Base-by-base conservation (phyloP, 2,113 vertebrate genomes). In the Stigmatopora argus region DNA sequence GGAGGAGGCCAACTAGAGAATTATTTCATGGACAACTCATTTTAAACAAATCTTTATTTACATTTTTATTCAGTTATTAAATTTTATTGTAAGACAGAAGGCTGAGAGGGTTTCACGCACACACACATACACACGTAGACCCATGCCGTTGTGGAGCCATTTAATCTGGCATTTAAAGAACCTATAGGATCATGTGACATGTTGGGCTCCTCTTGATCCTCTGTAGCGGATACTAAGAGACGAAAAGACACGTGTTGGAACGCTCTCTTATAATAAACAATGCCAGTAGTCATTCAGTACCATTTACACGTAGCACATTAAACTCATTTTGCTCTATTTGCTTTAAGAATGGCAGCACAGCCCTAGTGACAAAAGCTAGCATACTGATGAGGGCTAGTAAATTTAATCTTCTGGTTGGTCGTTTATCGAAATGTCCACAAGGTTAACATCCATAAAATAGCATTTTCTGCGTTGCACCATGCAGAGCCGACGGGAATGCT, bases 51-150 rank as follows among this genome's bases (percentile, higher is more conserved):
- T 95, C 95, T 96, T 96, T 97, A 97, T 97, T 96, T 98, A 96
- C 95, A 96, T 98, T 96, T 98, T 98, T 96, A 97, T 98, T 94
- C 93, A 94, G 93, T 96, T 96, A 96, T 96, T 96, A 97, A 94
- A 96, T 98, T 97, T 95, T 94, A 96, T 95, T 94, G 90, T 83
- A 88, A 71, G 62, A 67, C 78, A 68, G 79, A 69, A 15, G 89
- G 87, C 88, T 5, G 53, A 23, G 31, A 89, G 1, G 53, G 63
- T 38, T 15, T 48, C 64, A 21, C 38, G 14, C n/a, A 90, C 89
- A 89, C 88, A 78, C 80, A 49, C 64, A 21, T 85, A 44, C 63
- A 56, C 72, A 53, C 65, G 46, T 62, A 11, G 75, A 38, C 70
- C 61, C 87, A 87, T 92, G 92, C 91, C 86, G 93, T 93, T 92